Conservation (phyloP, 2,888 invertebrate genomes). For the Neelides folsomi region DNA sequence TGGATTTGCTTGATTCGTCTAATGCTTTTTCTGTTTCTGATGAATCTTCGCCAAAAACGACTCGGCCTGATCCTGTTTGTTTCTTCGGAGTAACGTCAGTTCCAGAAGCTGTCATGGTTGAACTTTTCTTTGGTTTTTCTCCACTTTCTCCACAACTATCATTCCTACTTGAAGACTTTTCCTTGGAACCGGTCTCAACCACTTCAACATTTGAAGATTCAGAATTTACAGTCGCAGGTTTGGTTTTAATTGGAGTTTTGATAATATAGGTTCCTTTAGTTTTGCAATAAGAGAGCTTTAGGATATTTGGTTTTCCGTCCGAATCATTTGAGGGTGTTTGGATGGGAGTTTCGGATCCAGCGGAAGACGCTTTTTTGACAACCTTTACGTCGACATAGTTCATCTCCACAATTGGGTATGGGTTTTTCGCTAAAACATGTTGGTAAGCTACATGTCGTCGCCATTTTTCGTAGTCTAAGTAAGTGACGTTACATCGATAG, state of each 20-base stretch:
- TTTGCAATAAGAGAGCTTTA: conserved; percentile 15
- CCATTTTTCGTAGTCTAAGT: conserved; percentile 14
- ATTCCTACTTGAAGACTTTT: too few relatives aligned
- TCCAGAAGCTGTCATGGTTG: background rate
- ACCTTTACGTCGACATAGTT: conserved; percentile 13
- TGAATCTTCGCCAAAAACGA: conserved; percentile 4
- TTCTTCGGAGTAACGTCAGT: background rate
- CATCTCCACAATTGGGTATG: conserved; percentile 26
- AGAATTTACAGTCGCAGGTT: too few relatives aligned
- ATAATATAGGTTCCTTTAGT: conserved; percentile 15
- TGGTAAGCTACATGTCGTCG: conserved; percentile 17
- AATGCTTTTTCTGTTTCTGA: conserved; percentile 11
- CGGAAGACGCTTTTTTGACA: background rate
- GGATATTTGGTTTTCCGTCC: background rate
- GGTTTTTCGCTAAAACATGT: conserved; percentile 17
- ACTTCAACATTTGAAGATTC: background rate
- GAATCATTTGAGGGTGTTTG: conserved; percentile 3
- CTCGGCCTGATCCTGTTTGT: conserved; percentile 2
- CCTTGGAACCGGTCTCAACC: too few relatives aligned
- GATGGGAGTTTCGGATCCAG: background rate
- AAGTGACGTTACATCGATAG: conserved; percentile 7
- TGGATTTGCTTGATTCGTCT: conserved; percentile 4
- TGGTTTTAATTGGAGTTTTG: conserved; percentile 2
- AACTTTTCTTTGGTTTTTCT: too few relatives aligned
- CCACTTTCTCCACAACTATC: too few relatives aligned